Evolutionary conservation across 2,113 vertebrate species (phyloP).

Genomic region (Rousettus leschenaultii): DNA sequence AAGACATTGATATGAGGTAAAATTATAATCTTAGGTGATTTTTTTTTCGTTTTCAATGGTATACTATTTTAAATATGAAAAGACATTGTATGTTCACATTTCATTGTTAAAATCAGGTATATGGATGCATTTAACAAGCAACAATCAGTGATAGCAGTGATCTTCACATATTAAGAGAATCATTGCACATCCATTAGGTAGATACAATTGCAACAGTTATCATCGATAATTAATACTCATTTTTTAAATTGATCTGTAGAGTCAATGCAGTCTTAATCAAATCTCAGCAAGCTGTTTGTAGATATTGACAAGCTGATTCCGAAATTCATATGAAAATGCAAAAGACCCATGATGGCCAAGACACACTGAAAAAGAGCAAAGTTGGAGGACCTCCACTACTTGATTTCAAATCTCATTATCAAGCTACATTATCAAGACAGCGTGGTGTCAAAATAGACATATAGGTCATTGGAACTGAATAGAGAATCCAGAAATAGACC

Average conservation of each 20-base stretch:
- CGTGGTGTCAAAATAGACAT: background rate
- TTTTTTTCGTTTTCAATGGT: background rate
- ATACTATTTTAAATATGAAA: background rate
- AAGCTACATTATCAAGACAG: background rate
- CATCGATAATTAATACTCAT: background rate
- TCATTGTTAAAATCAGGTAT: background rate
- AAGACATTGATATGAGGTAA: background rate
- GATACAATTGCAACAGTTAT: background rate
- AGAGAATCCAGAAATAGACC: background rate
- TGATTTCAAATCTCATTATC: background rate
- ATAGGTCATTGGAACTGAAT: background rate
- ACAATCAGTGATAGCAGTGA: background rate
- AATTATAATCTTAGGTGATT: background rate
- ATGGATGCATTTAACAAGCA: background rate
- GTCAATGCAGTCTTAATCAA: background rate
- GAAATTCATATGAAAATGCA: background rate
- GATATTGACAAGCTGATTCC: background rate
- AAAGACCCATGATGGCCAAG: background rate
- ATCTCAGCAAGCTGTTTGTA: background rate
- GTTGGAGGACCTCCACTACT: background rate
- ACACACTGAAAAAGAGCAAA: background rate
- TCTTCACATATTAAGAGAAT: background rate
- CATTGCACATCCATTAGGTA: background rate
- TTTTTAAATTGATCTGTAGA: background rate
- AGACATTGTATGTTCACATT: background rate